A percentile compares a stretch with the other conserved stretches of the same genome.
These are phyloP conservation scores for Pheosia gnoma DNA, from an alignment of 2,888 invertebrate species.

Conservation along the genomic window DNA sequence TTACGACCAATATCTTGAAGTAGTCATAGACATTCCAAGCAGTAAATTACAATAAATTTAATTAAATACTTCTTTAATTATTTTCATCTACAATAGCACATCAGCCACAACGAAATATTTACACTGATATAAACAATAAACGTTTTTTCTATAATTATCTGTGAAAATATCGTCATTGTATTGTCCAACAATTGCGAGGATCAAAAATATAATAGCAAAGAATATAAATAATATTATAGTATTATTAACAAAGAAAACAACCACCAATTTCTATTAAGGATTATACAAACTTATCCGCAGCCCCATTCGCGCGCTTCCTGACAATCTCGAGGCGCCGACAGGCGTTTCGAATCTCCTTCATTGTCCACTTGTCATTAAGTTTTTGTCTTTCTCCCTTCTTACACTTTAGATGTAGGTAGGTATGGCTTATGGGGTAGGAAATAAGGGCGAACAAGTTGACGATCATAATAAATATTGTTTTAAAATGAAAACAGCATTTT, in stretches of 20 bases:
- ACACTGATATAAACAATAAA: no score
- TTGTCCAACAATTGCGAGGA: background rate
- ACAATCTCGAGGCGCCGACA: slow-evolving; percentile 67
- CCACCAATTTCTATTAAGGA: slow-evolving; percentile 54
- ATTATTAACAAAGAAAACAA: slow-evolving; percentile 38
- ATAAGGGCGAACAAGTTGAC: slow-evolving; percentile 31
- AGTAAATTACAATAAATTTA: no score
- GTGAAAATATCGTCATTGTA: no score
- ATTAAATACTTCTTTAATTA: no score
- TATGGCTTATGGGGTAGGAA: slow-evolving; percentile 52
- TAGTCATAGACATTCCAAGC: no score
- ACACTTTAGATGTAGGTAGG: slow-evolving; percentile 60
- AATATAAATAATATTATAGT: slow-evolving; percentile 29
- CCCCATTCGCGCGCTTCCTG: slow-evolving; percentile 47
- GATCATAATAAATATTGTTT: slow-evolving; percentile 1
- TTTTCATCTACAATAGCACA: no score
- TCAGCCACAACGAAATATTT: no score
- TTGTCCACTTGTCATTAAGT: slow-evolving; percentile 84
- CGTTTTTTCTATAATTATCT: no score
- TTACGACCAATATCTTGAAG: no score
- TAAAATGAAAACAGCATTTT: no score
- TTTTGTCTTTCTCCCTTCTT: slow-evolving; percentile 77
- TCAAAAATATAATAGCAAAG: slow-evolving; percentile 14
- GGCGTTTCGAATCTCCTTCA: slow-evolving; percentile 78
- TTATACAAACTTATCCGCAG: slow-evolving; percentile 51